Base-by-base conservation (phyloP, 2,888 invertebrate species). In the Thymelicus acteon region DNA sequence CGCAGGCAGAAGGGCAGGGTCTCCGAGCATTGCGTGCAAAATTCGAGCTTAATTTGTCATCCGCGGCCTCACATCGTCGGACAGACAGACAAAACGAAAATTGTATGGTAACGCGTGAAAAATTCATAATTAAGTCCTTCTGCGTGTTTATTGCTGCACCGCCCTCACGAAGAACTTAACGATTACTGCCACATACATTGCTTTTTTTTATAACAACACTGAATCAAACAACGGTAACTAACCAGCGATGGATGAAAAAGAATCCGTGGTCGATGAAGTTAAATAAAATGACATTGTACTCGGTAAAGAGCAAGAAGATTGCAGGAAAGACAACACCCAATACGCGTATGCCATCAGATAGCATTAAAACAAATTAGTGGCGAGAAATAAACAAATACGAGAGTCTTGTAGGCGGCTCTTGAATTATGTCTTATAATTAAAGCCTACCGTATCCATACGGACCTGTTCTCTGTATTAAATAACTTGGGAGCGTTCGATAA, bases 401-500 rank as follows among this genome's bases (percentile, higher is more conserved):
- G 75, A 72, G 72, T 67, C 57, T 49, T 70, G 70, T 70, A 66
- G 62, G 73, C 66, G 79, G 74, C 69, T 37, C 74, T 79, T 89
- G 89, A 90, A 85, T 89, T 90, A 91, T 91, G 89, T 83, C 79
- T 79, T 80, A 85, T 89, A 91, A 92, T 91, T 91, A 92, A 91
- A 82, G 85, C 82, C 83, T 85, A 81, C 84, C 78, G 85, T 82
- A 79, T 83, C 77, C 79, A 78, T 80, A 73, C 75, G 74, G 77
- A 81, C 82, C 79, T 72, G 83, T 82, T 82, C 72, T 48, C 65
- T 57, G 60, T 72, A 72, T 72, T 72, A 78, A 81, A 81, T 80
- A 80, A 79, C 79, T 80, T 81, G 79, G 80, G 79, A 76, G 74
- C 80, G 81, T 78, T 82, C 84, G 83, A 84, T 86, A 86, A 85